Evolutionary conservation across 2,797 vertebrate genomes (phyloP), one percentile per base, ranked within the genome.

Genomic region (Delichon dasypus): DNA sequence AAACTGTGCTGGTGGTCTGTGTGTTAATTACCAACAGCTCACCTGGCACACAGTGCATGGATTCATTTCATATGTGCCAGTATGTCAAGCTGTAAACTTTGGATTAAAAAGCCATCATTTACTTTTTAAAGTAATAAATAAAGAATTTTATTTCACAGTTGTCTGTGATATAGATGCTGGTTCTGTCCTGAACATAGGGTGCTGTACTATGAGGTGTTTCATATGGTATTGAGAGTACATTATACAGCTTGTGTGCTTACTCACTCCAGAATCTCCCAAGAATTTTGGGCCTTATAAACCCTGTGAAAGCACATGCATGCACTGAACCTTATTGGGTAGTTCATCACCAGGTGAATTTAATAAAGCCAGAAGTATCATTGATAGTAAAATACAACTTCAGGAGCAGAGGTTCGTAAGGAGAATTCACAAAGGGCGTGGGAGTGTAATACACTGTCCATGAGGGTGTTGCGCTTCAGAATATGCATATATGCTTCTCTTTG

Each of bases 11-110:
- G 67, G 13, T 44, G 76, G 22, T 14, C 16, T 32, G 4, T 65
- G 21, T 3, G 0, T 30, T 53, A 30, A 15, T 55, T 86, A 12
- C 42, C 23, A 42, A 0, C 27, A 51, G n/a, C 23, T 50, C 16
- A 25, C 8, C 17, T 78, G 66, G 12, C 27, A 66, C 11, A 10
- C 22, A 42, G 11, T 8, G 47, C 8, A 19, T 45, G 44, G 40
- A 40, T 75, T 65, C 4, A 29, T 72, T 68, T 86, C 36, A 22
- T 34, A 7, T 7, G 5, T 65, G 22, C 13, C 15, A 10, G 19
- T 54, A 30, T 51, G 18, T 30, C 66, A 86, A 65, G 30, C 10
- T 74, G 54, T 75, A 58, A 36, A 44, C 7, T 45, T 23, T 34
- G 34, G 11, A 60, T 73, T 82, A 47, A 70, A 75, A 83, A 20